Base-by-base conservation (phyloP, 2,797 vertebrate species). In the Arctocebus calabarensis region DNA sequence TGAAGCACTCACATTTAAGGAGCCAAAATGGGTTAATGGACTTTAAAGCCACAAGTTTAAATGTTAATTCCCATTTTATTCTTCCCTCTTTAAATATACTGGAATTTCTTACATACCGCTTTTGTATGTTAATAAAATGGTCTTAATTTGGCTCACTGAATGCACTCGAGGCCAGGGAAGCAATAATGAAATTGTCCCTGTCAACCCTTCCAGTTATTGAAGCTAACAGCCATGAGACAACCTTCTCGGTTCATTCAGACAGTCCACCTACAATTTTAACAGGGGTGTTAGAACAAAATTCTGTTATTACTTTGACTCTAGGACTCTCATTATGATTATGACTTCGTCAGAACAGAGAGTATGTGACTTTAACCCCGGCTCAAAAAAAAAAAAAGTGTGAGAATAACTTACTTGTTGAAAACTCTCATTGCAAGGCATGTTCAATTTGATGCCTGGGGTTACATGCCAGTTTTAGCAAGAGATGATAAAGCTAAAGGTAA, bases 1-100 rank as follows among this genome's bases (percentile, higher is more conserved):
- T 16, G 75, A 83, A 92, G 3, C 10, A 52, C 23, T 71, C n/a
- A 73, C 10, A 48, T 71, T 59, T 79, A 62, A 78, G 79, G 59
- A 91, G 32, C 4, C 32, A 79, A 93, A 90, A 23, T 74, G 48
- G 19, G n/a, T n/a, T 74, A 95, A 32, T 66, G 55, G 93, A 37
- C 25, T 5, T 66, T 48, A 91, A 91, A 64, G 32, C 27, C 27
- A 43, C 12, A n/a, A 90, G 19, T 88, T 88, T 66, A 90, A 77
- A 70, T 78, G 16, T 82, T 61, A 77, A 34, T 88, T 77, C 6
- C 20, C 8, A 14, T 85, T 91, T 87, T 71, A 55, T 91, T 64
- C 17, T 83, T 71, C n/a, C 3, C 0, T 10, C 14, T 87, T 48
- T 45, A 92, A 87, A 25, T 66, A 52, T 2, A 34, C 3, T 43